Conservation (phyloP, 1,140 invertebrate genomes). For the Nilaparvata lugens region DNA sequence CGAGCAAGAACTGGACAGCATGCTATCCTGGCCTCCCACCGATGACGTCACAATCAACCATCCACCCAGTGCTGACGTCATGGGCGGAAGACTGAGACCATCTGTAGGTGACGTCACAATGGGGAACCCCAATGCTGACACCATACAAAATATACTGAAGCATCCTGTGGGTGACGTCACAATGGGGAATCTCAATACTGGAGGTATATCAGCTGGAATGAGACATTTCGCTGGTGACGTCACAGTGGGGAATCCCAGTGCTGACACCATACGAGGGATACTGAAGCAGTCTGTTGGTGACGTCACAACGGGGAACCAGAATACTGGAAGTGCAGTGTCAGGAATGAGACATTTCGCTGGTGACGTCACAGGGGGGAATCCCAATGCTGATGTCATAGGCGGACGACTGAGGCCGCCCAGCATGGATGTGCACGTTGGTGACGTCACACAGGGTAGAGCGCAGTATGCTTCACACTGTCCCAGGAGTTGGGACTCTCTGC, state of each 20-base stretch:
- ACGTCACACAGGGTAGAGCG: background rate
- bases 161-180: background rate
- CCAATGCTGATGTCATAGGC: background rate
- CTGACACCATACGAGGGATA: too few species aligned
- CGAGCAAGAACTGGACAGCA: too few species aligned
- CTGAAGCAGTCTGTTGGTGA: too few species aligned
- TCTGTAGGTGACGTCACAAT: too few species aligned
- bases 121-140: too few species aligned
- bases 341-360: too few species aligned
- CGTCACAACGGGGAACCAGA: conserved; percentile 6
- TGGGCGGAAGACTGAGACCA: too few species aligned
- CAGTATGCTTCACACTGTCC: conserved; percentile 38
- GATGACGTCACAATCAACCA: conserved; percentile 2
- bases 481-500: conserved; percentile 54
- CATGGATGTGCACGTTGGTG: background rate
- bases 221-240: too few species aligned
- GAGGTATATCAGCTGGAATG: too few species aligned
- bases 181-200: conserved; percentile 3
- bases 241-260: too few species aligned
- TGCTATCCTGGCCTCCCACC: too few species aligned
- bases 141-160: too few species aligned
- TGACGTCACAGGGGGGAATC: conserved; percentile 4
- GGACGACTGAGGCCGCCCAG: conserved; percentile 1
- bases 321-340: background rate
- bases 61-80: conserved; percentile 3